A percentile compares a stretch with the other conserved stretches of the same genome.
phyloP scores from a whole-genome alignment of 1,140 invertebrate species.

The Leguminivora glycinivorella region DNA sequence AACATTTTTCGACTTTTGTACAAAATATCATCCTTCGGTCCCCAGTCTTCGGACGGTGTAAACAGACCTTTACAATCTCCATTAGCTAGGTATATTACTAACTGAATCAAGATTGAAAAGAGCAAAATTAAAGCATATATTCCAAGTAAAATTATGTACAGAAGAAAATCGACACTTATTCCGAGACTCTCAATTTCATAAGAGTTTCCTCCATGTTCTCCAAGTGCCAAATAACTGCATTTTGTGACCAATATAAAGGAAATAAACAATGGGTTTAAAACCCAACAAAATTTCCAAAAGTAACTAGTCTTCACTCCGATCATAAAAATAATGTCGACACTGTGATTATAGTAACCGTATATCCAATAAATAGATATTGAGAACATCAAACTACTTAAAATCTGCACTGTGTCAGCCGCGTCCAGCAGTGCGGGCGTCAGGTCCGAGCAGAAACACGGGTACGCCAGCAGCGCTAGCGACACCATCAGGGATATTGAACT shows the following conservation, averaged over 20 bases:
- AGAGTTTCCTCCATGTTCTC: constrained; percentile 40
- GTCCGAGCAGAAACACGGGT: constrained; percentile 61
- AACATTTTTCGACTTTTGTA: constrained; percentile 68
- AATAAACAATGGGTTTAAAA: constrained; percentile 54
- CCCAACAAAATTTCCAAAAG: constrained; percentile 64
- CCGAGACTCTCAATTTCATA: constrained; percentile 39
- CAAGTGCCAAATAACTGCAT: constrained; percentile 35
- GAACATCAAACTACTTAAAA: constrained; percentile 54
- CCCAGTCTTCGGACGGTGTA: constrained; percentile 50
- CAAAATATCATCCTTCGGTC: constrained; percentile 57
- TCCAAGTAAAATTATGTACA: constrained; percentile 46
- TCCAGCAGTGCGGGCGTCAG: constrained; percentile 51
- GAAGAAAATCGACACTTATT: constrained; percentile 41
- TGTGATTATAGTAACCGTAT: constrained; percentile 63
- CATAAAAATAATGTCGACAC: constrained; percentile 69
- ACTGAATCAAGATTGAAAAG: constrained; percentile 44
- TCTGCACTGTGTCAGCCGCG: constrained; percentile 57
- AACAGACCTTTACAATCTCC: constrained; percentile 42
- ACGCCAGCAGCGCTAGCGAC: constrained; percentile 43
- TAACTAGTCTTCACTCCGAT: constrained; percentile 65
- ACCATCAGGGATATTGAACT: constrained; percentile 41
- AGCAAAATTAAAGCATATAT: constrained; percentile 52
- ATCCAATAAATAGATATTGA: constrained; percentile 63
- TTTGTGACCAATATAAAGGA: constrained; percentile 44
- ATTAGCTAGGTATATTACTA: constrained; percentile 40